Evolutionary conservation across 2,797 vertebrate genomes (phyloP).

Genomic region (Alosa sapidissima): DNA sequence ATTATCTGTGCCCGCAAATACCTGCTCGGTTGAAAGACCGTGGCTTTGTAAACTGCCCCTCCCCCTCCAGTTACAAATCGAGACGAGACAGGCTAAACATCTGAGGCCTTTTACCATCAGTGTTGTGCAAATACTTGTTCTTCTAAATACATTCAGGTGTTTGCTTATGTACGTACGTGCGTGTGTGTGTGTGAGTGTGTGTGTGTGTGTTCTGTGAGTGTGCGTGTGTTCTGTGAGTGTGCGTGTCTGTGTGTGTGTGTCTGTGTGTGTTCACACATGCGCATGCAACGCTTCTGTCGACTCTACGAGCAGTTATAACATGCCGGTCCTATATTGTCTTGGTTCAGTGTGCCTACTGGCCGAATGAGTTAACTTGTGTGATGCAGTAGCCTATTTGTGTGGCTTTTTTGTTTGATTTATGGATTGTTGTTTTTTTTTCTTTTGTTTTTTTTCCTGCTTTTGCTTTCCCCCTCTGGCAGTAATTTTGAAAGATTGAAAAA

Average conservation of each 20-base stretch:
- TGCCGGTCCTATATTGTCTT: not conserved
- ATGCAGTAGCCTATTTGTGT: not conserved
- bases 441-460: no score
- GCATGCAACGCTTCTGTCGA: no score
- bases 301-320: not conserved
- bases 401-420: not conserved
- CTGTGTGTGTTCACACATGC: not conserved
- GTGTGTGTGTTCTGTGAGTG: not conserved
- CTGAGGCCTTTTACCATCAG: not conserved
- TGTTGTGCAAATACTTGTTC: conserved; percentile 19
- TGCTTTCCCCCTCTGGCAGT: not conserved
- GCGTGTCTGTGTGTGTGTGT: not conserved
- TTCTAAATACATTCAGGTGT: conserved; percentile 3
- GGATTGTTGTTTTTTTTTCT: no score
- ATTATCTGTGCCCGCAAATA: not conserved
- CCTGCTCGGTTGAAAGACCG: not conserved
- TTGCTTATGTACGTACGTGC: not conserved
- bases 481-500: not conserved
- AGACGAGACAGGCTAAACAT: not conserved
- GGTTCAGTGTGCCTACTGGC: not conserved
- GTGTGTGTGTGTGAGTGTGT: not conserved
- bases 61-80: not conserved
- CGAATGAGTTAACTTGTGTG: not conserved
- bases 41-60: not conserved
- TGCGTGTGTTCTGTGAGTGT: not conserved